Evolutionary conservation across 2,113 vertebrate species (phyloP), one percentile per base, ranked within the genome.

Genomic region (Nycticorax nycticorax): DNA sequence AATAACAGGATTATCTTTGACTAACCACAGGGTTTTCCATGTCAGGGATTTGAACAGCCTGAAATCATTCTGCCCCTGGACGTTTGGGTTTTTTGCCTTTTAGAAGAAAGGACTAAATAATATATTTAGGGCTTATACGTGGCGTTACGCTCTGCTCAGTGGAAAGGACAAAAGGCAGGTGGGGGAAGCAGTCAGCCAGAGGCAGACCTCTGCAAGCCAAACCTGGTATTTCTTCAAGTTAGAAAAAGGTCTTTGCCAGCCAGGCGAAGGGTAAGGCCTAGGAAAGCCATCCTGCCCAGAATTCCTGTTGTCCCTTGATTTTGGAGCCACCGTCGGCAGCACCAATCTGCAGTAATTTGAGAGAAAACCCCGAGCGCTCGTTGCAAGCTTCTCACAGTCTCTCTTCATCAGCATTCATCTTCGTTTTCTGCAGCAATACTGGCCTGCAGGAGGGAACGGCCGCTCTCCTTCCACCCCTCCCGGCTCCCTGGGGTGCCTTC

Each of bases 1-100:
- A 97, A 96, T 88, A 92, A 95, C 72, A 92, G 75, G 89, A 96
- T 96, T 93, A 93, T 91, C 93, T 96, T 64, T 63, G 75, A 83
- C 89, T 92, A 95, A 93, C 76, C 90, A 94, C 56, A 45, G 71
- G 68, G 63, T 83, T 93, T 95, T 94, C 81, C 53, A 60, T 26
- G 26, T 94, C 60, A 91, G 84, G 56, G 89, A 92, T 82, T 27
- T 60, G 45, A 87, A 48, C 35, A 47, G 52, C 28, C 67, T 71
- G 73, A 90, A 93, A 76, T 75, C 39, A 74, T 68, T 75, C 52
- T 75, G 47, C 10, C 24, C 35, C 55, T 5, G 8, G 85, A 62
- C 2, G 1, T 7, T 57, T 43, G 13, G 41, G 41, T 14, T 43
- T 41, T 56, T 35, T 71, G 37, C 59, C 17, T 81, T 79, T 56